Conservation (phyloP, 2,888 invertebrate genomes). For the Trichopria drosophilae region DNA sequence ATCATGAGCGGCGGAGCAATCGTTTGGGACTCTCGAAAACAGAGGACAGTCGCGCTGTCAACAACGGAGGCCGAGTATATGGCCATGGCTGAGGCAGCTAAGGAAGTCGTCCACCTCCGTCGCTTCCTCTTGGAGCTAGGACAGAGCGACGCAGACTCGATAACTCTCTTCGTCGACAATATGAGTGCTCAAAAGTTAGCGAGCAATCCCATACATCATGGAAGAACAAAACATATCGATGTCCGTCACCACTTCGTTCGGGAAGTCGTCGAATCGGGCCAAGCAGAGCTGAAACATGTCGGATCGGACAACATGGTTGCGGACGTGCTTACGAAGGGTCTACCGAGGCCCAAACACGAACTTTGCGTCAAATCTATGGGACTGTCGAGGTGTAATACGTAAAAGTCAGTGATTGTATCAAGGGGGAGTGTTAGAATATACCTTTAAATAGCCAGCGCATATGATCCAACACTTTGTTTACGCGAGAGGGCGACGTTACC, state of each 20-base stretch:
- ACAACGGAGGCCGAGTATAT: too few relatives aligned
- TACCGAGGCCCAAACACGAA: constrained; percentile 9
- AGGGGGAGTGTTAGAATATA: constrained; percentile 19
- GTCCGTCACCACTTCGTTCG: too few relatives aligned
- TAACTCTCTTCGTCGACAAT: constrained; percentile 10
- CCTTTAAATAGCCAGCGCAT: too few relatives aligned
- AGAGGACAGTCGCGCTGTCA: too few relatives aligned
- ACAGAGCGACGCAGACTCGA: not conserved
- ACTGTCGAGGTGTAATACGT: too few relatives aligned
- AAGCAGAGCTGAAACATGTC: constrained; percentile 14
- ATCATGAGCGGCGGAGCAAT: too few relatives aligned
- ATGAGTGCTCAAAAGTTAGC: constrained; percentile 22
- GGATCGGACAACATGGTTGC: constrained; percentile 20
- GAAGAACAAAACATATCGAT: constrained; percentile 27
- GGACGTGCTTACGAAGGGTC: constrained; percentile 23
- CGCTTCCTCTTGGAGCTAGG: too few relatives aligned
- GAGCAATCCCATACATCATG: constrained; percentile 18
- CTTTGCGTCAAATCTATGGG: constrained; percentile 11
- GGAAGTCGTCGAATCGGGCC: constrained; percentile 8
- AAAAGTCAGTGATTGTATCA: constrained; percentile 3
- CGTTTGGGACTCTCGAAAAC: too few relatives aligned
- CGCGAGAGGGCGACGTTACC: too few relatives aligned
- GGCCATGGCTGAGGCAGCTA: too few relatives aligned
- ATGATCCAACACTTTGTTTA: too few relatives aligned
- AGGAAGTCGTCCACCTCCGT: too few relatives aligned